phyloP scores from a whole-genome alignment of 2,888 invertebrate genomes.

The Operophtera brumata region DNA sequence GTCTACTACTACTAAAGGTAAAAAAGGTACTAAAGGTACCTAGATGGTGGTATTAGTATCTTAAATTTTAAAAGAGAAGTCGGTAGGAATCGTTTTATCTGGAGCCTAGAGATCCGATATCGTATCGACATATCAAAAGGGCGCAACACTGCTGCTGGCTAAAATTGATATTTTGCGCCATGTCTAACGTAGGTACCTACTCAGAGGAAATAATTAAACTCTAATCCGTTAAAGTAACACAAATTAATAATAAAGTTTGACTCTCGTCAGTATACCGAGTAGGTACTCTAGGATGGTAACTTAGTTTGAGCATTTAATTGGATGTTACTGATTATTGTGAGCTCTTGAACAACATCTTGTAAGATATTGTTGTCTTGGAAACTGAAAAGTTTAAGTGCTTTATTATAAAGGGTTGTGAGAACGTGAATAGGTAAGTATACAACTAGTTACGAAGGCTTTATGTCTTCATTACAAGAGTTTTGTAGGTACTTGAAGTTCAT shows the following conservation, averaged over 20 bases:
- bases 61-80: too few species aligned
- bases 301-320: constrained; percentile 3
- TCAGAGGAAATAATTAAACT: constrained; percentile 43
- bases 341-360: constrained; percentile 9
- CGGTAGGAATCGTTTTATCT: too few species aligned
- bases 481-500: neutral
- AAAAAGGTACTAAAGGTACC: too few species aligned
- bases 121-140: neutral
- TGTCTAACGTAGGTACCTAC: constrained; percentile 28
- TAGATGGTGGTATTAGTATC: too few species aligned
- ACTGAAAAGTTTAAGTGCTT: neutral
- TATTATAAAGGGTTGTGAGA: neutral
- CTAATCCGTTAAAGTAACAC: constrained; percentile 40
- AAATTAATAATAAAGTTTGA: constrained; percentile 32
- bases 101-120: too few species aligned
- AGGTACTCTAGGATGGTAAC: neutral
- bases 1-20: too few species aligned
- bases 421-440: too few species aligned
- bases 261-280: constrained; percentile 13
- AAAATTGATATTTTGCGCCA: constrained; percentile 24
- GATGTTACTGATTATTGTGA: constrained; percentile 6
- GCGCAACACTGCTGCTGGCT: neutral
- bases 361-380: neutral
- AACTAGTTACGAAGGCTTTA: neutral
- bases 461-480: neutral